Evolutionary conservation across 92 coral and sea anemone genomes (phyloP).

Genomic region (Parazoanthus darwini): DNA sequence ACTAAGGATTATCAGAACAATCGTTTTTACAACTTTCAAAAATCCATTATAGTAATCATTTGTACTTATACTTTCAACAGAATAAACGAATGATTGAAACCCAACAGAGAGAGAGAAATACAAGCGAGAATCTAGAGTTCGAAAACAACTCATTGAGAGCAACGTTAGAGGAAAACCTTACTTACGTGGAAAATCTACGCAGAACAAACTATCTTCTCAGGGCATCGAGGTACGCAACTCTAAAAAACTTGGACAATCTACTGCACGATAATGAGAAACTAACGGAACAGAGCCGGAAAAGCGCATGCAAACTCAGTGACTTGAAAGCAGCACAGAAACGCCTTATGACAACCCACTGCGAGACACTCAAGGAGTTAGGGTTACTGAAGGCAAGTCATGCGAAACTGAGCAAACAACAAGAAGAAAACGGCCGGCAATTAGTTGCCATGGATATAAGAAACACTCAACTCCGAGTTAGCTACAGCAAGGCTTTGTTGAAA

Average conservation of each 20-base stretch:
- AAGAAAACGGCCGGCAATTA: not conserved
- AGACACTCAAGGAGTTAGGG: conserved; percentile 18
- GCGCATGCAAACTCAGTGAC: conserved; percentile 1
- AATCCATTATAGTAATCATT: not conserved
- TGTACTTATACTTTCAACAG: not conserved
- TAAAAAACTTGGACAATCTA: not conserved
- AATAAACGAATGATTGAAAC: not conserved
- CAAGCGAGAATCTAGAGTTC: not conserved
- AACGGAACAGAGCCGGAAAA: not conserved
- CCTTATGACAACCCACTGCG: conserved; percentile 17
- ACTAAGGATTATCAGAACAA: too few species aligned
- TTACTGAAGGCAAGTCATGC: conserved; percentile 14
- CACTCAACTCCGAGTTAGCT: not conserved
- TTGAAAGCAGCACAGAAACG: conserved; percentile 31
- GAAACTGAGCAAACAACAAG: conserved; percentile 1
- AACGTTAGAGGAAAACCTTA: not conserved
- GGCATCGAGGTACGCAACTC: conserved; percentile 26
- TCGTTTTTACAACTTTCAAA: too few species aligned
- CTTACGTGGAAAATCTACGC: not conserved
- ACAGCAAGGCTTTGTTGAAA: not conserved
- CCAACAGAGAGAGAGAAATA: not conserved
- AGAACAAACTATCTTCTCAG: conserved; percentile 19
- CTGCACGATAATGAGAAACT: not conserved
- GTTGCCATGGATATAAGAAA: conserved; percentile 28
- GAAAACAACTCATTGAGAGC: conserved; percentile 8